Evolutionary conservation across 2,888 invertebrate genomes (phyloP).

Genomic region (Clivina fossor): DNA sequence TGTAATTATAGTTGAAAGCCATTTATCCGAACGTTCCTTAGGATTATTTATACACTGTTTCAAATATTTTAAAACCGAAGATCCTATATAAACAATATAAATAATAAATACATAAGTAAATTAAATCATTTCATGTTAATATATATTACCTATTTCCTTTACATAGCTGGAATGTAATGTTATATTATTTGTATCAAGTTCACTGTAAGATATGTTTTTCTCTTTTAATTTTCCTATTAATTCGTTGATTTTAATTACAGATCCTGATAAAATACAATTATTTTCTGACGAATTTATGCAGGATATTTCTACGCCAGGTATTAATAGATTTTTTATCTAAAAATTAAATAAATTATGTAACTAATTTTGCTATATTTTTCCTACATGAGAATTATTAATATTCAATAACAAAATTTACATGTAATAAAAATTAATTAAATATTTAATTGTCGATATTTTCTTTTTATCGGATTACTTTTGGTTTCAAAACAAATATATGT

Average conservation of each 20-base stretch:
- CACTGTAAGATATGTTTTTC: conserved; percentile 69
- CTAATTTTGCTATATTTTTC: neutral
- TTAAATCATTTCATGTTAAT: conserved; percentile 4
- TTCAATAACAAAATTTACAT: too few species aligned
- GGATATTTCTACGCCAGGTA: conserved; percentile 76
- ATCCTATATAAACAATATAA: conserved; percentile 13
- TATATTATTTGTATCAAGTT: conserved; percentile 76
- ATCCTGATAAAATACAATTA: conserved; percentile 86
- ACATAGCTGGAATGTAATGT: conserved; percentile 83
- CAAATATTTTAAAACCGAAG: conserved; percentile 56
- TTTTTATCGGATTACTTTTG: too few species aligned
- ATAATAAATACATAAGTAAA: neutral
- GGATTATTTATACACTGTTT: conserved; percentile 65
- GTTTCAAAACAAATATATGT: too few species aligned
- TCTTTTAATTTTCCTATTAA: conserved; percentile 67
- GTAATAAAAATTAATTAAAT: too few species aligned
- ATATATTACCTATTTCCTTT: conserved; percentile 61
- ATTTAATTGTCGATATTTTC: too few species aligned
- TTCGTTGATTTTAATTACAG: conserved; percentile 64
- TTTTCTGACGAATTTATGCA: conserved; percentile 86
- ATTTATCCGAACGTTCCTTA: conserved; percentile 67
- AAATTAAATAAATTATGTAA: conserved; percentile 3
- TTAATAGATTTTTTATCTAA: conserved; percentile 62
- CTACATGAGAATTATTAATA: too few species aligned
- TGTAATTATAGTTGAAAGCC: conserved; percentile 63